phyloP scores from a whole-genome alignment of 2,888 invertebrate species.

The Mesoligia furuncula region DNA sequence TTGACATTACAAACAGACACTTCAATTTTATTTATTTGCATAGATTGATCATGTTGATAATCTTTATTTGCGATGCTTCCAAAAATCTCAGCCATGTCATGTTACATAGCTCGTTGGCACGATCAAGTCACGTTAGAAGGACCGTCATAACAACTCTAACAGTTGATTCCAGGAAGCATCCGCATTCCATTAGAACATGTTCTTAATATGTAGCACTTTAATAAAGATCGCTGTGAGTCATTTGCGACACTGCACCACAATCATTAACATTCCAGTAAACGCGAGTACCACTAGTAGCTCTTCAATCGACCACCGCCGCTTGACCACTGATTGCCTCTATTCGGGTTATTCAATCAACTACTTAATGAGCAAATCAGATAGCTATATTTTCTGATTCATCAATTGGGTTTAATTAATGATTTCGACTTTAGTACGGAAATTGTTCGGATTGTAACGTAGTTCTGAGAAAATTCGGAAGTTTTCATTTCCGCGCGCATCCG shows the following conservation, averaged over 20 bases:
- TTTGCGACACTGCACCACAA: conserved; percentile 84
- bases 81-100: neutral
- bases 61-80: neutral
- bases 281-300: conserved; percentile 69
- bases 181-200: conserved; percentile 87
- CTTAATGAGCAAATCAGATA: conserved; percentile 74
- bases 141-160: conserved; percentile 69
- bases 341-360: conserved; percentile 73
- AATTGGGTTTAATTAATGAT: conserved; percentile 69
- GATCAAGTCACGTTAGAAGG: conserved; percentile 43
- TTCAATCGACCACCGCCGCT: conserved; percentile 72
- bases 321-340: conserved; percentile 72
- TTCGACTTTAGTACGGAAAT: conserved; percentile 72
- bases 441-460: conserved; percentile 68
- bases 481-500: conserved; percentile 60
- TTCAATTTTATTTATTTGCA: conserved; percentile 3
- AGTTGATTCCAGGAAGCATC: conserved; percentile 83
- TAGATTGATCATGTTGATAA: neutral
- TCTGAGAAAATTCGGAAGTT: conserved; percentile 70
- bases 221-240: conserved; percentile 81
- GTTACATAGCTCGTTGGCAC: conserved; percentile 23
- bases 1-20: neutral
- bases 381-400: conserved; percentile 74
- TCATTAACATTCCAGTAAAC: conserved; percentile 85
- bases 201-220: conserved; percentile 79